A percentile compares a stretch with the other conserved stretches of the same genome.
These are phyloP conservation scores for Rhinolophus ferrumequinum DNA, from an alignment of 2,113 vertebrate species.

Conservation along the genomic window DNA sequence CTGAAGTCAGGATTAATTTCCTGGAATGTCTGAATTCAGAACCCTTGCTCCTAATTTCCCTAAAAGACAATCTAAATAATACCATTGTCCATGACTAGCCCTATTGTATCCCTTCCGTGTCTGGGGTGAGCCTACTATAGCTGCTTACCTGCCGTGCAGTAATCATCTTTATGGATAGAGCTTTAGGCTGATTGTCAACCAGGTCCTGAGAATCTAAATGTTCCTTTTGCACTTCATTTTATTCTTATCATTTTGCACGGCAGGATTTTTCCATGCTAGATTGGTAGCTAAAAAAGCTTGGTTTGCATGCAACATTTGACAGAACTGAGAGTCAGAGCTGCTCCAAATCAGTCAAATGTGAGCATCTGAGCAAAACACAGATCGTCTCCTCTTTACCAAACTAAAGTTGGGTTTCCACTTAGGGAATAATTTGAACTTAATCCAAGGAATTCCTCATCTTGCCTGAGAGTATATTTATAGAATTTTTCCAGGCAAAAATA, in stretches of 20 bases:
- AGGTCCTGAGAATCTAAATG: not conserved
- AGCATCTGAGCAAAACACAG: not conserved
- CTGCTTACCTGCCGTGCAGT: not conserved
- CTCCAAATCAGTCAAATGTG: not conserved
- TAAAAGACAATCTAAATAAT: accelerated
- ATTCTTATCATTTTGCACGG: not conserved
- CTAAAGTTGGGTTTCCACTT: not conserved
- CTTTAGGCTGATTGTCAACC: not conserved
- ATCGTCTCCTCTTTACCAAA: not conserved
- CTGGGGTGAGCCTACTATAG: not conserved
- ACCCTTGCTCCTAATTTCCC: not conserved
- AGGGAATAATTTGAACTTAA: conserved; percentile 18
- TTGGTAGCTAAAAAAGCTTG: not conserved
- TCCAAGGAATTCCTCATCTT: not conserved
- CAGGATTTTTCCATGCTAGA: not conserved
- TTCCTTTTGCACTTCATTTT: not conserved
- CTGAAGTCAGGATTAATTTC: not conserved
- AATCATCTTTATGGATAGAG: not conserved
- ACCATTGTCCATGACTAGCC: not conserved
- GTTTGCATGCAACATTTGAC: conserved; percentile 27
- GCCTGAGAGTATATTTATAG: not conserved
- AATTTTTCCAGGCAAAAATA: not conserved
- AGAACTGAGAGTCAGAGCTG: not conserved
- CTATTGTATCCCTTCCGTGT: not conserved
- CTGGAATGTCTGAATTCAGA: not conserved